Evolutionary conservation across 2,888 invertebrate species (phyloP), one percentile per base, ranked within the genome.

Genomic region (Macaria liturata): DNA sequence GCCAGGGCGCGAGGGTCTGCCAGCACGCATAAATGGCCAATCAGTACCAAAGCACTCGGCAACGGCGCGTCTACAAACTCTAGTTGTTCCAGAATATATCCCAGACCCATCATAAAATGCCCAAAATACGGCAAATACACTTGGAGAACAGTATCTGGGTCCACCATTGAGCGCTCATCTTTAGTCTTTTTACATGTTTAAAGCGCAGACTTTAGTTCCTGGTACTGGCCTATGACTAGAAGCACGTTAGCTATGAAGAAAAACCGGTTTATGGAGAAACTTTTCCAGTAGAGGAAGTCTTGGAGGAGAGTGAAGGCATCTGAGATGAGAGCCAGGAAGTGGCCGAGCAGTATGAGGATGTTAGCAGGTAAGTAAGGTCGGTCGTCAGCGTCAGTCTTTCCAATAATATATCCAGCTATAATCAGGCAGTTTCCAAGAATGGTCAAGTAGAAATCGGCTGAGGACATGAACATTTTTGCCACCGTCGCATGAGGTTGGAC

Each of bases 11-110:
- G 74, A 1, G 85, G 82, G 59, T 86, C 81, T 0, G 78, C 67
- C 4, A 90, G 73, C 0, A 85, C 82, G 20, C 75, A 82, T 0
- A 89, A 60, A 59, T 91, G 83, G 0, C 90, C 90, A 1, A 86
- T 37, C 32, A 90, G 69, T 3, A 90, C 85, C 20, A 89, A 59
- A 1, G 78, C 85, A 56, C 88, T 90, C 1, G 90, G 82, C 1
- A 84, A n/a, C 1, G 88, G 88, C 4, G 87, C 80, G 1, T 70
- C 66, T 0, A 81, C 54, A 55, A 62, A 66, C 9, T 78, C 76
- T 6, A 85, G 67, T 51, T 86, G 86, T 64, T 90, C 86, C 39
- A 88, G 57, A n/a, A 81, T 49, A 66, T 87, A 89, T n/a, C 89
- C 91, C 20, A 84, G 3, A 3, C 80, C 81, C 88, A 90, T 88